A percentile compares a stretch with the other conserved stretches of the same genome.
phyloP scores from a whole-genome alignment of 1,140 invertebrate species.

The Zophobas morio region DNA sequence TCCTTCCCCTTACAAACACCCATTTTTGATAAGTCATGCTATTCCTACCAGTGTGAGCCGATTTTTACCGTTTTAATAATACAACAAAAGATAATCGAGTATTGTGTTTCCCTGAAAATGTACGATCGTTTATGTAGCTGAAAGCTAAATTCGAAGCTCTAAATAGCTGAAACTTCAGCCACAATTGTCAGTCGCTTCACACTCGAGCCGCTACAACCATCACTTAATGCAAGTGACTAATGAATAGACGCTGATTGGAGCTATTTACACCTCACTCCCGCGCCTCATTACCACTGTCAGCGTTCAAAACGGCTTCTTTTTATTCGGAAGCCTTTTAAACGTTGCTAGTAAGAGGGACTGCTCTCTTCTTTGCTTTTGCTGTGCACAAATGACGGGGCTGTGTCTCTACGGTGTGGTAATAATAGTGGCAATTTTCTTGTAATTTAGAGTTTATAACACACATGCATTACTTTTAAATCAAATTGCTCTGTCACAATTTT shows the following conservation, averaged over 20 bases:
- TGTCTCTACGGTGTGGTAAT: background rate
- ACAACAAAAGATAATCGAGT: background rate
- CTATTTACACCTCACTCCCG: constrained; percentile 46
- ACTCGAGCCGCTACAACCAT: constrained; percentile 54
- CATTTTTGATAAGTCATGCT: no score
- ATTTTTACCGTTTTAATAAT: no score
- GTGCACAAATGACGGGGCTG: background rate
- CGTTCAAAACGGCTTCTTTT: constrained; percentile 36
- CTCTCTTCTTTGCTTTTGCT: background rate
- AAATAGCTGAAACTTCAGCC: constrained; percentile 60
- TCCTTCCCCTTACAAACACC: no score
- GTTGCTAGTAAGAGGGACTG: constrained; percentile 6
- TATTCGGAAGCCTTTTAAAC: constrained; percentile 26
- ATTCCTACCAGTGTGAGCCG: no score
- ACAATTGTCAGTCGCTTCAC: constrained; percentile 67
- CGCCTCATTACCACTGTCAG: constrained; percentile 20
- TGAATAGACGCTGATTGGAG: constrained; percentile 60
- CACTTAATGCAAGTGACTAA: constrained; percentile 60
- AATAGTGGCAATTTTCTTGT: constrained; percentile 2
- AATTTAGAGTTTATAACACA: background rate
- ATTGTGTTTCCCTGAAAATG: background rate
- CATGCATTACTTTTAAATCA: no score
- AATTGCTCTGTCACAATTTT: no score
- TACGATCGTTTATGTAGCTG: background rate
- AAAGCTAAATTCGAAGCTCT: constrained; percentile 53